Evolutionary conservation across 2,797 vertebrate species (phyloP).

Genomic region (Artibeus lituratus): DNA sequence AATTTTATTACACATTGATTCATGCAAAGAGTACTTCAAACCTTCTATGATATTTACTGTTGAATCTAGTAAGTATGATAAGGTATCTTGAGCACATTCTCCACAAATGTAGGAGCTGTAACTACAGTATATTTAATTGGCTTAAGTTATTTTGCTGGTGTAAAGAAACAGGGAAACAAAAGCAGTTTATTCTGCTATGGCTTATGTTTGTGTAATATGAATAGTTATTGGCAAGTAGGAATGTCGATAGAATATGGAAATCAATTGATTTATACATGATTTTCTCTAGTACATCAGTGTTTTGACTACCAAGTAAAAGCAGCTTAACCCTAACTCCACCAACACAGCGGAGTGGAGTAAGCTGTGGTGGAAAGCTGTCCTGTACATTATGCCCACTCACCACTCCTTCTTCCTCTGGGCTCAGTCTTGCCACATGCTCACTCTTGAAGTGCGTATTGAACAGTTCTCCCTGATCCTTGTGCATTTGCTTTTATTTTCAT

Average conservation of each 20-base stretch:
- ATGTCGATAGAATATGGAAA: constrained; percentile 13
- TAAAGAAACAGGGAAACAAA: constrained; percentile 32
- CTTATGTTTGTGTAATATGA: neutral
- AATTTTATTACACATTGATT: neutral
- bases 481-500: neutral
- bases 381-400: neutral
- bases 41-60: neutral
- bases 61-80: constrained; percentile 9
- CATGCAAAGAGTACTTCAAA: constrained; percentile 30
- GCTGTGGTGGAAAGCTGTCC: neutral
- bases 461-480: neutral
- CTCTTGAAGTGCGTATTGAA: neutral
- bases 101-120: neutral
- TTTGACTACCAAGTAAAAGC: constrained; percentile 11
- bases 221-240: neutral
- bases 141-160: constrained; percentile 29
- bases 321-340: neutral
- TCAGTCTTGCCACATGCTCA: neutral
- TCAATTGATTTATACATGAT: neutral
- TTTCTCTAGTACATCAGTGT: neutral
- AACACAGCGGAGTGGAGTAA: neutral
- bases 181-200: neutral
- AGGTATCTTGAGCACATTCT: constrained; percentile 28
- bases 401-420: neutral
- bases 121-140: neutral